Percentiles rank a stretch among this genome's conserved stretches.
Conservation (phyloP, 2,797 vertebrate genomes). For the Carcharodon carcharias region DNA sequence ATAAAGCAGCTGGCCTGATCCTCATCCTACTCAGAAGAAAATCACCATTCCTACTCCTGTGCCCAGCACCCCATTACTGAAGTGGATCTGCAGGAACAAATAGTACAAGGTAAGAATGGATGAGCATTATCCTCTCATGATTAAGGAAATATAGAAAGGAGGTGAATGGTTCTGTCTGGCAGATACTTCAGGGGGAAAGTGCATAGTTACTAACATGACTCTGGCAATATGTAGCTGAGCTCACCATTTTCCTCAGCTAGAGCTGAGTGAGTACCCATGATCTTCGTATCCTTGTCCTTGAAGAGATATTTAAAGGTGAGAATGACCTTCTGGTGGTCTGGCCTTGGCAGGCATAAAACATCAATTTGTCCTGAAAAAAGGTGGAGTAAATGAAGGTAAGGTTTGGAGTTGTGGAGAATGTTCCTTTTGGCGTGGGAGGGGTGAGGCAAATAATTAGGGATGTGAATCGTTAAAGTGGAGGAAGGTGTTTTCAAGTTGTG, state of each 20-base stretch:
- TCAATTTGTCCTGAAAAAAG: neutral
- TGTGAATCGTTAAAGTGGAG: neutral
- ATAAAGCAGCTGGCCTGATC: neutral
- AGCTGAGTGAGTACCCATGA: neutral
- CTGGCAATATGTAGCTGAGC: neutral
- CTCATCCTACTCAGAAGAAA: neutral
- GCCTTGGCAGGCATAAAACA: neutral
- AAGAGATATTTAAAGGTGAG: neutral
- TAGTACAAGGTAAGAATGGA: too few relatives aligned
- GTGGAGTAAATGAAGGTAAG: neutral
- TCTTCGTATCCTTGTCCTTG: neutral
- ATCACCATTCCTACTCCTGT: too few relatives aligned
- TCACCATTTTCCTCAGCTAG: neutral
- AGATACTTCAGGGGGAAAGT: too few relatives aligned
- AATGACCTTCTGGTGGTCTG: neutral
- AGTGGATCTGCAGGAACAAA: too few relatives aligned
- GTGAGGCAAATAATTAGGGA: neutral
- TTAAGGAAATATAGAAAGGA: too few relatives aligned
- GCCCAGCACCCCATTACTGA: too few relatives aligned
- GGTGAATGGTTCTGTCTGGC: too few relatives aligned
- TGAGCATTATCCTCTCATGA: too few relatives aligned
- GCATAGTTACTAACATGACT: neutral
- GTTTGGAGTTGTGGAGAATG: neutral
- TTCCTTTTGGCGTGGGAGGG: neutral
- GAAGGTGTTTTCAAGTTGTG: neutral